phyloP scores from a whole-genome alignment of 1,140 invertebrate species.

The Anastrepha ludens region DNA sequence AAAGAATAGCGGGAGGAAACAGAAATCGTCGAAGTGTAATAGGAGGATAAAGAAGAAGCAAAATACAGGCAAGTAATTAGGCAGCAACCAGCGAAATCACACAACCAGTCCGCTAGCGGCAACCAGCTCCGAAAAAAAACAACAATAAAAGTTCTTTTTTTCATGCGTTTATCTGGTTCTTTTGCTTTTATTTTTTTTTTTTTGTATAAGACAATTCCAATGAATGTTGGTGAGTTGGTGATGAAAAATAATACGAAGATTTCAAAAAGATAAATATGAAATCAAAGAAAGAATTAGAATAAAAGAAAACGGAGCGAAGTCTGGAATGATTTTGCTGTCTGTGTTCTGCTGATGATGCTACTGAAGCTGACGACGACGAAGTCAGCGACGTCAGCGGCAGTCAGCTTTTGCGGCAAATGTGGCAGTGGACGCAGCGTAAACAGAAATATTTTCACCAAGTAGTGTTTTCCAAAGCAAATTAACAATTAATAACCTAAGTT shows the following conservation, averaged over 20 bases:
- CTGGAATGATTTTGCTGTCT: constrained; percentile 1
- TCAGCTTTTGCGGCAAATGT: not conserved
- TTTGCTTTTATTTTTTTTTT: constrained; percentile 6
- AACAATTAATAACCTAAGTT: not conserved
- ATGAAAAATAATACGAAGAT: constrained; percentile 32
- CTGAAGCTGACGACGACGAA: not conserved
- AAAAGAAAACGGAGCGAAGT: constrained; percentile 22
- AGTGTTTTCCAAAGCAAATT: constrained; percentile 36
- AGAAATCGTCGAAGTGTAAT: constrained; percentile 37
- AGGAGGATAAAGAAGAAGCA: constrained; percentile 38
- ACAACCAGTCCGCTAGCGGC: constrained; percentile 14
- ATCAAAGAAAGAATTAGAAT: constrained; percentile 11
- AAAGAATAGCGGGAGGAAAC: constrained; percentile 47
- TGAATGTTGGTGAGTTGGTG: not conserved
- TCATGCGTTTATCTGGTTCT: constrained; percentile 19
- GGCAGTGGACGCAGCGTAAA: not conserved
- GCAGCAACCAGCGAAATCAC: constrained; percentile 34
- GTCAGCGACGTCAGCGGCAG: not conserved
- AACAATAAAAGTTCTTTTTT: constrained; percentile 52
- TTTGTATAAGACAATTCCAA: constrained; percentile 2
- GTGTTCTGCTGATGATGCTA: not conserved
- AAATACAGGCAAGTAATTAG: constrained; percentile 5
- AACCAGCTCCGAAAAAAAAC: constrained; percentile 24
- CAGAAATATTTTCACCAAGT: constrained; percentile 29
- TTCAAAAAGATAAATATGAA: constrained; percentile 27